Evolutionary conservation across 2,797 vertebrate species (phyloP).

Genomic region (Neopelma chrysocephalum): DNA sequence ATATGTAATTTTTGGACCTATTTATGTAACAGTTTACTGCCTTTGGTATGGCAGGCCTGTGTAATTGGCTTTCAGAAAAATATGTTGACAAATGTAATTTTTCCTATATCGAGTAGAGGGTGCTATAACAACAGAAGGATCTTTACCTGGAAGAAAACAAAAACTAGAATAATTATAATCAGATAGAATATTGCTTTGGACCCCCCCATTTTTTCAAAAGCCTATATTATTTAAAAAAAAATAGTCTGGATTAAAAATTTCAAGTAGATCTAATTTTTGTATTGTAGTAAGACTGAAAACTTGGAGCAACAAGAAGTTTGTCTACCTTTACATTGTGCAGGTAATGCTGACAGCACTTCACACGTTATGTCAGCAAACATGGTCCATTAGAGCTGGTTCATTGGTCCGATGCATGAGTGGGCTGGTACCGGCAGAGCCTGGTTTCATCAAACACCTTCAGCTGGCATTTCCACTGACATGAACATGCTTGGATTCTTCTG

Average conservation of each 20-base stretch:
- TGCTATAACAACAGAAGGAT: not conserved
- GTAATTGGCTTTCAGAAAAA: not conserved
- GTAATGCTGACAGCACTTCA: not conserved
- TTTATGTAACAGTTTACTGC: not conserved
- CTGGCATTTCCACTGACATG: not conserved
- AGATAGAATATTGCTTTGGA: not conserved
- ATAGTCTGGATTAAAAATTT: not conserved
- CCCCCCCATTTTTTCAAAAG: not conserved
- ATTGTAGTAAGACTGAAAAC: not conserved
- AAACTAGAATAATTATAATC: not conserved
- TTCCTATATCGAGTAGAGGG: not conserved
- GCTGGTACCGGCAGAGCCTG: not conserved
- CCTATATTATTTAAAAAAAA: not conserved
- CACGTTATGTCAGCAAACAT: not conserved
- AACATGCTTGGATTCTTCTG: not conserved
- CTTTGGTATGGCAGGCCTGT: not conserved
- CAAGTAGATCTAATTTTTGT: not conserved
- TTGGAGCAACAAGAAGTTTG: not conserved
- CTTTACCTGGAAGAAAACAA: not conserved
- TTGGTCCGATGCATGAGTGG: fast-evolving
- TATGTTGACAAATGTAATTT: not conserved
- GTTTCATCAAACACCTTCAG: not conserved
- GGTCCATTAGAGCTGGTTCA: not conserved
- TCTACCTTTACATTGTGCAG: not conserved
- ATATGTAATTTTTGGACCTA: not conserved